Conservation (phyloP, 2,888 invertebrate genomes). For the Lampropteryx suffumata region DNA sequence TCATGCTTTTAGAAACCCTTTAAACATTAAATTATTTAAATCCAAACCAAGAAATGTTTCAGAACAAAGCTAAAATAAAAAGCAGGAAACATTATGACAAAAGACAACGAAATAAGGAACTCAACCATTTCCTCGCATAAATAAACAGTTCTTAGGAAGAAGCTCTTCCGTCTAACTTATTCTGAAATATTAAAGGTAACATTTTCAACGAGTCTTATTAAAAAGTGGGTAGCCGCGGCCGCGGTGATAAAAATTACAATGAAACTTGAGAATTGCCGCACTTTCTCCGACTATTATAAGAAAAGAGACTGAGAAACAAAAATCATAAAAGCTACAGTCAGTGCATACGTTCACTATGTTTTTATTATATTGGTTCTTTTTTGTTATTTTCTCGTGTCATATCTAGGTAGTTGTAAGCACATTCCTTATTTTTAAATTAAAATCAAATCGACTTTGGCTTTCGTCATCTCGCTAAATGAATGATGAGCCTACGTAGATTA, state of each 20-base stretch:
- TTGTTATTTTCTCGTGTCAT: neutral
- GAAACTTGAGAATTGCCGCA: conserved; percentile 30
- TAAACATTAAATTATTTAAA: no score
- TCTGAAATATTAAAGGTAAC: conserved; percentile 26
- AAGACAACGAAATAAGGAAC: conserved; percentile 30
- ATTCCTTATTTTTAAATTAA: no score
- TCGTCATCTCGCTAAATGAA: no score
- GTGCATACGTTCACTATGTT: conserved; percentile 5
- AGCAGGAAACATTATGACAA: conserved; percentile 25
- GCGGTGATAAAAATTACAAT: conserved; percentile 33
- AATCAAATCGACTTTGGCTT: no score
- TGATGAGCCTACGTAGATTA: no score
- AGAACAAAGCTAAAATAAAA: conserved; percentile 21
- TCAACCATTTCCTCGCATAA: conserved; percentile 32
- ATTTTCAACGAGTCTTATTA: conserved; percentile 27
- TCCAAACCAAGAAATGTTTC: conserved; percentile 5
- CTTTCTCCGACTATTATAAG: conserved; percentile 33
- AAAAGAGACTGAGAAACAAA: conserved; percentile 29
- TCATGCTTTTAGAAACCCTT: neutral
- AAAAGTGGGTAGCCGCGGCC: conserved; percentile 28
- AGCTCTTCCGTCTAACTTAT: conserved; percentile 14
- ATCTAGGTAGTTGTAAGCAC: no score
- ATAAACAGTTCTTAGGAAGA: conserved; percentile 26
- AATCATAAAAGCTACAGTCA: conserved; percentile 22
- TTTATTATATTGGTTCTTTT: conserved; percentile 3